Conservation (phyloP, 30 jellyfish, hydroid and myxozoan genomes). For the Mastigias papua region DNA sequence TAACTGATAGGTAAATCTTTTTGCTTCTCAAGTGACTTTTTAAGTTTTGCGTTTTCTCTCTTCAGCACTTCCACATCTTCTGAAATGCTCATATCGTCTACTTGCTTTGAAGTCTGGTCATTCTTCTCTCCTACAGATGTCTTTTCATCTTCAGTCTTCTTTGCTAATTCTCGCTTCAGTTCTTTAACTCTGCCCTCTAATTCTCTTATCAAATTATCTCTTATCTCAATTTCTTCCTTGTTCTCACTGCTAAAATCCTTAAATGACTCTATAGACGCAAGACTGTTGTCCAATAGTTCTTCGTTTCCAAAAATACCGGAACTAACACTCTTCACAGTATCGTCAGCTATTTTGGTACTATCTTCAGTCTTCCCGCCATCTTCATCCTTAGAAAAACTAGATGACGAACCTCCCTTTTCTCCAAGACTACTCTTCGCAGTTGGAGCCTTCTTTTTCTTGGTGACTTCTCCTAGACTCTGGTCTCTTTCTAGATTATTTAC, state of each 20-base stretch:
- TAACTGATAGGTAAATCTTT: conserved; percentile 33
- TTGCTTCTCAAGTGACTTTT: conserved; percentile 23
- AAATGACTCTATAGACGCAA: conserved; percentile 39
- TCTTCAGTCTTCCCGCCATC: conserved; percentile 12
- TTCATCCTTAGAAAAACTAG: background rate
- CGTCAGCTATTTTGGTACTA: conserved; percentile 31
- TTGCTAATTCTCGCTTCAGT: conserved; percentile 22
- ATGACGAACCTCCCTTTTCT: background rate
- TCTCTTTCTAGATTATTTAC: conserved; percentile 30
- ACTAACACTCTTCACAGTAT: conserved; percentile 42
- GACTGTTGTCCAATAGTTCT: conserved; percentile 33
- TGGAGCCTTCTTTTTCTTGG: conserved; percentile 25
- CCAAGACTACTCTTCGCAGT: conserved; percentile 19
- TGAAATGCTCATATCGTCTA: conserved; percentile 12
- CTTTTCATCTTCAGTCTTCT: conserved; percentile 43
- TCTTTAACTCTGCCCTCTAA: conserved; percentile 66
- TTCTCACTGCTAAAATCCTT: conserved; percentile 34
- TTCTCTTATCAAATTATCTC: conserved; percentile 73
- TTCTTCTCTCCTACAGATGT: conserved; percentile 22
- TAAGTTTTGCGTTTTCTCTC: conserved; percentile 27
- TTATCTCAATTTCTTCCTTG: conserved; percentile 54
- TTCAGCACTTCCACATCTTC: conserved; percentile 2
- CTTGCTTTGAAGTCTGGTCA: background rate
- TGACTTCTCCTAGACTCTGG: conserved; percentile 36
- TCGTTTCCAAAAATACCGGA: conserved; percentile 34